Percentiles rank a stretch among this genome's conserved stretches.
phyloP scores from a whole-genome alignment of 2,797 vertebrate genomes.

The Danio tinwini region DNA sequence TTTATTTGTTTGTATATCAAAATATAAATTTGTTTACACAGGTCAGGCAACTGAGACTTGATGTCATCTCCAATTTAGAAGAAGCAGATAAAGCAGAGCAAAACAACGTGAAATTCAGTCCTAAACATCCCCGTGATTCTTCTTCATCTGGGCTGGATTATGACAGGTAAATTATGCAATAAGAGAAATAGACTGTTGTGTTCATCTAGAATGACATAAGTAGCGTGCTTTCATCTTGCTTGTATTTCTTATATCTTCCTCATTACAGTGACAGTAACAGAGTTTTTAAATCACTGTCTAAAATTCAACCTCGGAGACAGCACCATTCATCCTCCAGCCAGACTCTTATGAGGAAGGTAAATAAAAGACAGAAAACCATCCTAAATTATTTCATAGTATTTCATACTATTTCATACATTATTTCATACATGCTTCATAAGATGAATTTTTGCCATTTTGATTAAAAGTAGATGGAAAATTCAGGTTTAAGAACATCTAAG shows the following conservation, averaged over 20 bases:
- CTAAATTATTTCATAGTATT: not conserved
- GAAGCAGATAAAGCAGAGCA: slow-evolving; percentile 50
- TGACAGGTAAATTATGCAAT: slow-evolving; percentile 66
- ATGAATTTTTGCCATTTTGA: too few relatives aligned
- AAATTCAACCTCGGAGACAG: slow-evolving; percentile 40
- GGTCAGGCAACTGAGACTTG: slow-evolving; percentile 50
- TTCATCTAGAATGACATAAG: not conserved
- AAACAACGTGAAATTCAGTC: slow-evolving; percentile 55
- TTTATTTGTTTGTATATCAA: too few relatives aligned
- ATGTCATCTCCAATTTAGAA: slow-evolving; percentile 47
- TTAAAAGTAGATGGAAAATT: too few relatives aligned
- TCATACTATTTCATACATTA: too few relatives aligned
- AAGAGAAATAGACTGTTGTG: not conserved
- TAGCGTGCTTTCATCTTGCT: not conserved
- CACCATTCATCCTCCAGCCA: slow-evolving; percentile 43
- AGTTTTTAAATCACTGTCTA: slow-evolving; percentile 57
- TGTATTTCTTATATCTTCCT: not conserved
- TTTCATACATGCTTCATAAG: too few relatives aligned
- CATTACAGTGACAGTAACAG: slow-evolving; percentile 57
- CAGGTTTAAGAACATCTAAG: too few relatives aligned
- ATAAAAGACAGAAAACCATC: not conserved
- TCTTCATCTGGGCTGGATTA: slow-evolving; percentile 57
- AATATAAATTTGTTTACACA: not conserved
- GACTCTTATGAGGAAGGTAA: slow-evolving; percentile 47
- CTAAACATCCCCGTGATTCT: slow-evolving; percentile 58